phyloP scores from a whole-genome alignment of 2,797 vertebrate genomes.

The Spondyliosoma cantharus region DNA sequence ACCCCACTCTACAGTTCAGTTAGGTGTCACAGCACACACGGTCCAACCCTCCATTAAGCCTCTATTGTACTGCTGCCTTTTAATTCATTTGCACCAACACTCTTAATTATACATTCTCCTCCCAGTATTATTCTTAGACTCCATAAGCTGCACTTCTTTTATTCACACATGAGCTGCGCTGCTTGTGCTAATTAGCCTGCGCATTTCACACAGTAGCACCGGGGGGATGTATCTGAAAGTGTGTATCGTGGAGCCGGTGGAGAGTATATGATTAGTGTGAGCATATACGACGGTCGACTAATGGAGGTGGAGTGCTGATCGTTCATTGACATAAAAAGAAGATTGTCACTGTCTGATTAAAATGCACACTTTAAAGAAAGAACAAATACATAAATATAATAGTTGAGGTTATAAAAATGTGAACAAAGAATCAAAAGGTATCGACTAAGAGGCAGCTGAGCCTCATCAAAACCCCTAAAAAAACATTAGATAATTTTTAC shows the following conservation, averaged over 20 bases:
- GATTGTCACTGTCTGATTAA: too few species aligned
- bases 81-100: slow-evolving; percentile 26
- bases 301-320: background rate
- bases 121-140: slow-evolving; percentile 3
- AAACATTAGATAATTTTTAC: too few species aligned
- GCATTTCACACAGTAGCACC: background rate
- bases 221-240: background rate
- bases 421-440: too few species aligned
- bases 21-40: background rate
- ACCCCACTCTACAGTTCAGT: background rate
- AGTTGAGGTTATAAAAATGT: too few species aligned
- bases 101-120: slow-evolving; percentile 11
- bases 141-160: slow-evolving; percentile 4
- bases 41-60: slow-evolving; percentile 13
- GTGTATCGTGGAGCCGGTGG: background rate
- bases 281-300: background rate
- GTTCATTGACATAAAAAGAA: too few species aligned
- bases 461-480: too few species aligned
- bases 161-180: slow-evolving; percentile 21
- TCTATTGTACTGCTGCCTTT: background rate
- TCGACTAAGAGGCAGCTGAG: too few species aligned
- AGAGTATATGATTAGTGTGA: background rate
- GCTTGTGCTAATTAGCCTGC: slow-evolving; percentile 13
- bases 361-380: too few species aligned
- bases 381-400: too few species aligned